phyloP scores from a whole-genome alignment of 2,888 invertebrate genomes.

The Psylliodes chrysocephalus region DNA sequence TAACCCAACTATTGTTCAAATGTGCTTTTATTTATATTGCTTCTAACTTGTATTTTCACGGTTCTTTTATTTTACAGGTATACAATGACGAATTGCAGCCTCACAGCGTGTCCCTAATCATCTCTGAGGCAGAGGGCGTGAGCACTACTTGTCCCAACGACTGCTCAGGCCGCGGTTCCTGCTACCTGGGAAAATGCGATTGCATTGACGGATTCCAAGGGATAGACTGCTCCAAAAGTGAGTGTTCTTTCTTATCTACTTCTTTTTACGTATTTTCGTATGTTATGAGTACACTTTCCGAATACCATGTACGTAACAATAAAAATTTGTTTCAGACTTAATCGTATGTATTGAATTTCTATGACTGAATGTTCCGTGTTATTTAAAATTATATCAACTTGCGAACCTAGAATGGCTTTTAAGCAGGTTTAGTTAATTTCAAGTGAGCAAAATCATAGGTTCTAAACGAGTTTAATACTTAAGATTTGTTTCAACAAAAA shows the following conservation, averaged over 20 bases:
- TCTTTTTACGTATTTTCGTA: background rate
- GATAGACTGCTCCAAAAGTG: slow-evolving; percentile 83
- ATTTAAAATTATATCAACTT: too few species aligned
- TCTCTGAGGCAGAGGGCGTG: slow-evolving; percentile 89
- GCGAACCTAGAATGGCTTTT: too few species aligned
- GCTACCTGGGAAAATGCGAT: slow-evolving; percentile 92
- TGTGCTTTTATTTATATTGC: too few species aligned
- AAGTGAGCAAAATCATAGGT: too few species aligned
- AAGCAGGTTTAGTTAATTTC: too few species aligned
- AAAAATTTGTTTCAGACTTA: too few species aligned
- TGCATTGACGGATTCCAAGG: slow-evolving; percentile 93
- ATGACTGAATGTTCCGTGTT: too few species aligned
- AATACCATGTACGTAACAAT: background rate
- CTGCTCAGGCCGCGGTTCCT: slow-evolving; percentile 91
- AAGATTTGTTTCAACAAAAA: too few species aligned
- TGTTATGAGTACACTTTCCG: background rate
- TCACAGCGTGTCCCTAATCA: slow-evolving; percentile 85
- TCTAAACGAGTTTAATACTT: too few species aligned
- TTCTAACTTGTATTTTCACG: too few species aligned
- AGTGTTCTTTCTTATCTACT: slow-evolving; percentile 60
- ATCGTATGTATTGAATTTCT: too few species aligned
- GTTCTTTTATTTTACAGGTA: slow-evolving; percentile 57
- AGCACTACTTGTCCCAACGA: slow-evolving; percentile 93
- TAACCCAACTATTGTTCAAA: too few species aligned
- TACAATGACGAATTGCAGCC: slow-evolving; percentile 93